Conservation (phyloP, 2,888 invertebrate genomes). For the Dendrolimus houi region DNA sequence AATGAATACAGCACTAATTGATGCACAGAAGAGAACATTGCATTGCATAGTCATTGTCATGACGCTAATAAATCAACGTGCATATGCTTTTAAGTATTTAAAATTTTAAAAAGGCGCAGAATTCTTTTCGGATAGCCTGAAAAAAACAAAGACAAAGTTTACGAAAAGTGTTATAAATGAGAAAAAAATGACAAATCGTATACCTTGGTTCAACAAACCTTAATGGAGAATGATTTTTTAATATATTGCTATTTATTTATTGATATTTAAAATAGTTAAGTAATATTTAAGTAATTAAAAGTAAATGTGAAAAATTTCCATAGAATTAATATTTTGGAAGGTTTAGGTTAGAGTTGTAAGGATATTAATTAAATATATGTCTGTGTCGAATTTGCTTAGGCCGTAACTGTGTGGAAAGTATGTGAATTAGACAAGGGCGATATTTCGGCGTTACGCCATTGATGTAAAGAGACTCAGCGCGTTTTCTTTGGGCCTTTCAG, state of each 20-base stretch:
- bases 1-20: too few relatives aligned
- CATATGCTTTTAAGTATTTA: too few relatives aligned
- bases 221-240: constrained; percentile 25
- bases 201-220: constrained; percentile 13
- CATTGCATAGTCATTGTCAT: too few relatives aligned
- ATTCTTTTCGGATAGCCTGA: too few relatives aligned
- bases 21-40: too few relatives aligned
- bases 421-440: not conserved
- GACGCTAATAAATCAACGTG: too few relatives aligned
- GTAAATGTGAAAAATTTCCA: constrained; percentile 61
- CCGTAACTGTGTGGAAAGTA: constrained; percentile 2
- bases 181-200: not conserved
- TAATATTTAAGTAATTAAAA: constrained; percentile 29
- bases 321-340: constrained; percentile 39
- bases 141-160: not conserved
- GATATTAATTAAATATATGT: constrained; percentile 16
- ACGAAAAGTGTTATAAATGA: not conserved
- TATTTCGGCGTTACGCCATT: too few relatives aligned
- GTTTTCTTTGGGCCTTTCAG: too few relatives aligned
- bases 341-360: constrained; percentile 23
- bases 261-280: constrained; percentile 53
- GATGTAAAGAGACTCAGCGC: too few relatives aligned
- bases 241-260: constrained; percentile 74
- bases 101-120: too few relatives aligned
- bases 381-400: constrained; percentile 15